These are phyloP conservation scores for Pomatorhinus ruficollis DNA, from an alignment of 2,113 vertebrate species.

Conservation along the genomic window DNA sequence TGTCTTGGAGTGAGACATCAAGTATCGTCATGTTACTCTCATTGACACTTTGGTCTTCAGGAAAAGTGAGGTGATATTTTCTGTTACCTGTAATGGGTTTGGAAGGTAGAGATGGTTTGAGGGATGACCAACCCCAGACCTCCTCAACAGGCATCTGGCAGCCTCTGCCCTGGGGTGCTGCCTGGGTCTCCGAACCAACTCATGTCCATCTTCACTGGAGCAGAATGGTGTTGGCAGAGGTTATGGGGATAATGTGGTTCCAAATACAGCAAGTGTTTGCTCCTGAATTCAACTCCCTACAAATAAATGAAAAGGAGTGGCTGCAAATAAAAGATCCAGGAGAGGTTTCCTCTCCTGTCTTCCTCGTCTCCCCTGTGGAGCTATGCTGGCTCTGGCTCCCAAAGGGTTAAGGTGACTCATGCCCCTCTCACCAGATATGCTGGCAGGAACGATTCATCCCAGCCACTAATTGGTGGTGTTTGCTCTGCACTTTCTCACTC, in stretches of 20 bases:
- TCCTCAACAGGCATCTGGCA: not conserved
- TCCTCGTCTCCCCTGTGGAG: not conserved
- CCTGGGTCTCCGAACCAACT: not conserved
- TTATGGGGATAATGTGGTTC: not conserved
- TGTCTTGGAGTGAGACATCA: not conserved
- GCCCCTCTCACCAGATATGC: constrained; percentile 48
- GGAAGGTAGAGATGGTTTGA: not conserved
- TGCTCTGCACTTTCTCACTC: constrained; percentile 62
- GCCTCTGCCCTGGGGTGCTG: not conserved
- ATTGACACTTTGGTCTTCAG: not conserved
- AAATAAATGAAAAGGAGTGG: not conserved
- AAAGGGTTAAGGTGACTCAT: constrained; percentile 65
- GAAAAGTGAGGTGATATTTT: not conserved
- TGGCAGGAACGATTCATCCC: constrained; percentile 46
- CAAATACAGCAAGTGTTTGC: rapidly evolving
- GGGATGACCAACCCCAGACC: not conserved
- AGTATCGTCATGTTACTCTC: not conserved
- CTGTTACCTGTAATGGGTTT: not conserved
- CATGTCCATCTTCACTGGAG: not conserved
- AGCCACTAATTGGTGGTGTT: constrained; percentile 65
- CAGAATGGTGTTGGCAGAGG: not conserved
- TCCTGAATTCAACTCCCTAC: not conserved
- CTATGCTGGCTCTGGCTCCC: not conserved
- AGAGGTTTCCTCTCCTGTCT: not conserved
- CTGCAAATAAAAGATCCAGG: not conserved